These are phyloP conservation scores for Gryon sp. DNA, from an alignment of 1,140 invertebrate species.

Conservation along the genomic window DNA sequence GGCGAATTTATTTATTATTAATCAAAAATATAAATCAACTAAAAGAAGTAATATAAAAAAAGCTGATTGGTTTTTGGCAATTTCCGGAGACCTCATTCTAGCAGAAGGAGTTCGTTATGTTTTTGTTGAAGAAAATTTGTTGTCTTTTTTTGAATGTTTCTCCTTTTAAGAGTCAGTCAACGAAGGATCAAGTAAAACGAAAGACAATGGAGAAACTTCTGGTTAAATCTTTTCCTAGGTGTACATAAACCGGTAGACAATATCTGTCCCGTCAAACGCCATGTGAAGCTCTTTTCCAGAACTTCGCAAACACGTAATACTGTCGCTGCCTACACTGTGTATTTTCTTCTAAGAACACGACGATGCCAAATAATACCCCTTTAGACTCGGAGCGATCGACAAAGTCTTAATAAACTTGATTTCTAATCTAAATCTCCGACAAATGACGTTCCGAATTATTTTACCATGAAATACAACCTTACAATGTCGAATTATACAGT, in stretches of 20 bases:
- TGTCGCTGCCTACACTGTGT: slow-evolving; percentile 35
- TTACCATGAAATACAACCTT: slow-evolving; percentile 8
- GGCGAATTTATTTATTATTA: too few species aligned
- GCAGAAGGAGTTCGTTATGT: slow-evolving; percentile 52
- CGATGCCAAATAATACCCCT: slow-evolving; percentile 27
- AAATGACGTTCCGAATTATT: slow-evolving; percentile 6
- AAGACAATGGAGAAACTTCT: slow-evolving; percentile 50
- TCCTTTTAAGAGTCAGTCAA: slow-evolving; percentile 37
- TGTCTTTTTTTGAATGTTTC: slow-evolving; percentile 40
- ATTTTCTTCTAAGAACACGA: slow-evolving; percentile 38
- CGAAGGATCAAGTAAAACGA: slow-evolving; percentile 42
- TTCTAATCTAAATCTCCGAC: slow-evolving; percentile 43
- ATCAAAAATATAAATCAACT: slow-evolving; percentile 44
- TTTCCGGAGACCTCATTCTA: slow-evolving; percentile 59
- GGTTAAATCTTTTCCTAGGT: slow-evolving; percentile 43
- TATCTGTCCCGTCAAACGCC: slow-evolving; percentile 31
- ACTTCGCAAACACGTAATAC: slow-evolving; percentile 46
- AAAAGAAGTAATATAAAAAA: slow-evolving; percentile 48
- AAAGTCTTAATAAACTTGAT: slow-evolving; percentile 27
- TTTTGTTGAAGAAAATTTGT: slow-evolving; percentile 37
- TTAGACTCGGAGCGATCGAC: slow-evolving; percentile 13
- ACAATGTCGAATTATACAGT: background rate
- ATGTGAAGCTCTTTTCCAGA: slow-evolving; percentile 37
- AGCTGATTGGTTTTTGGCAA: slow-evolving; percentile 65
- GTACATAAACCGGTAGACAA: slow-evolving; percentile 57